Evolutionary conservation across 2,113 vertebrate genomes (phyloP), one percentile per base, ranked within the genome.

Genomic region (Lota lota): DNA sequence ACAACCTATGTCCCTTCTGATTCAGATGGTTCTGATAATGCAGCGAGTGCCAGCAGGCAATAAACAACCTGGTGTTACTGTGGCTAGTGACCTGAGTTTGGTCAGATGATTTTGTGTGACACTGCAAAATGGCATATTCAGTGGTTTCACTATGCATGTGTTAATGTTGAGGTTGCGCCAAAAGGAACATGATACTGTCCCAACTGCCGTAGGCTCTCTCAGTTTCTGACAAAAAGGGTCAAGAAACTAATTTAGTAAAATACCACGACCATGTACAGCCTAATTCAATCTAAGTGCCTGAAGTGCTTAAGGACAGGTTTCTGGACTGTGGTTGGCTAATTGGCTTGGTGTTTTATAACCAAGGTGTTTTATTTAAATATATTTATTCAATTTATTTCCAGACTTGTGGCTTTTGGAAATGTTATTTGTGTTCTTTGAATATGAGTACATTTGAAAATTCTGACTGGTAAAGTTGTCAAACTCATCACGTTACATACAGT

Each of bases 141-240:
- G 56, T 58, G 57, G 57, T 58, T 58, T 58, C 56, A 58, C 56
- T 58, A 58, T 58, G 1, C 56, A 58, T 58, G 56, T 58, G 56
- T 2, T 58, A 19, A 58, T 58, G n/a, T 57, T 6, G 3, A 57
- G 54, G 16, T 10, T 57, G 7, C 6, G 4, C 56, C 56, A 58
- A n/a, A n/a, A 58, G 16, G 5, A 19, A 58, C 2, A 58, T 19
- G 57, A 17, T 58, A 58, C 8, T 58, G 57, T 58, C n/a, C 18
- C 3, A 58, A 58, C n/a, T 58, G 28, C 4, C 7, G 4, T 33
- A 33, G 28, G 57, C 18, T 58, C 6, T 17, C 57, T 58, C 57
- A 1, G n/a, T 58, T 58, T 58, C 18, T 58, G 1, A 17, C 57
- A 58, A 58, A 58, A 58, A 58, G 18, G 18, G 57, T 19, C n/a